A percentile compares a stretch with the other conserved stretches of the same genome.
phyloP scores from a whole-genome alignment of 2,113 vertebrate species.

The Podarcis muralis region DNA sequence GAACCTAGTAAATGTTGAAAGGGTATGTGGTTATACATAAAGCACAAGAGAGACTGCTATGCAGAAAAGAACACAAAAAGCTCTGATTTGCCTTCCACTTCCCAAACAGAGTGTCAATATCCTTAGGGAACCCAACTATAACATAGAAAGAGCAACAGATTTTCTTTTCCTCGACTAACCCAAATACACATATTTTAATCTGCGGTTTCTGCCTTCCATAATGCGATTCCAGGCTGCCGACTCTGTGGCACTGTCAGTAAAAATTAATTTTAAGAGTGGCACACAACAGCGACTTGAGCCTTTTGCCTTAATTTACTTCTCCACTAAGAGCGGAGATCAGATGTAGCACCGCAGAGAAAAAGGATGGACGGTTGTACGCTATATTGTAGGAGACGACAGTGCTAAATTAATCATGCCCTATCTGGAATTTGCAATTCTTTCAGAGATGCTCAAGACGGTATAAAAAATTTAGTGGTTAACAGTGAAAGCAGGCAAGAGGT shows the following conservation, averaged over 20 bases:
- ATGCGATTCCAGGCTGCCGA: constrained; percentile 65
- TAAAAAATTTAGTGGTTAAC: constrained; percentile 92
- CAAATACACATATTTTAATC: constrained; percentile 73
- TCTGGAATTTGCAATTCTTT: constrained; percentile 95
- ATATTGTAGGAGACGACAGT: constrained; percentile 71
- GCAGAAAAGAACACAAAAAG: constrained; percentile 53
- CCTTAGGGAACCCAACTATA: constrained; percentile 60
- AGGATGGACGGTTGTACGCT: constrained; percentile 70
- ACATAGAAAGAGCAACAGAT: constrained; percentile 65
- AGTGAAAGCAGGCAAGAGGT: constrained; percentile 81
- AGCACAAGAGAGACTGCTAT: constrained; percentile 49
- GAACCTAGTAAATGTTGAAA: not conserved
- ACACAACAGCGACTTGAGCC: constrained; percentile 62
- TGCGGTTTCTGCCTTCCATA: constrained; percentile 61
- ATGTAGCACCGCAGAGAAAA: constrained; percentile 49
- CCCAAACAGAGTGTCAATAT: constrained; percentile 61
- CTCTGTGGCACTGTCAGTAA: constrained; percentile 70
- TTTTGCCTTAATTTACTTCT: constrained; percentile 76
- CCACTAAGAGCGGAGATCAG: constrained; percentile 69
- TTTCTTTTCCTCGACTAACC: constrained; percentile 62
- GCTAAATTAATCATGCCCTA: constrained; percentile 97
- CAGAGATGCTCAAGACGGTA: constrained; percentile 90
- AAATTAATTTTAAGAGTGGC: constrained; percentile 77
- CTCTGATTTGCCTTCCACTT: constrained; percentile 47
- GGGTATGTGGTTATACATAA: not conserved